Percentiles rank a stretch among this genome's conserved stretches.
These are phyloP conservation scores for Apteryx mantelli DNA, from an alignment of 2,113 vertebrate species.

Conservation along the genomic window DNA sequence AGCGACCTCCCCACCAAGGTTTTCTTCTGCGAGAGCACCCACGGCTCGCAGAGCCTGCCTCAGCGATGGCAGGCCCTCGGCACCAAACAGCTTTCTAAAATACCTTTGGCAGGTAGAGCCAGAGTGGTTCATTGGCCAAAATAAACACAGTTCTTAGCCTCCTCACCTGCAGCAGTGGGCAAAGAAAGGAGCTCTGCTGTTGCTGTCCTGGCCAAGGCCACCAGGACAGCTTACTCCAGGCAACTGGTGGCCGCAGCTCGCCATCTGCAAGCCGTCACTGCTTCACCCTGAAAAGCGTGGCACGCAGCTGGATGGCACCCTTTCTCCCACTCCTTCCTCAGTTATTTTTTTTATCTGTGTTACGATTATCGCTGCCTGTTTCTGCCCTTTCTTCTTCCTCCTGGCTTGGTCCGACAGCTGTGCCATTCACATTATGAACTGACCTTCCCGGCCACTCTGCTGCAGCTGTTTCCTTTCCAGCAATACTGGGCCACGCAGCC, in stretches of 20 bases:
- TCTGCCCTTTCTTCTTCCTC: fast-evolving
- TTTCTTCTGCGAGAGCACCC: background rate
- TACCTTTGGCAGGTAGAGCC: background rate
- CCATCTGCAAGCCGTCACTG: background rate
- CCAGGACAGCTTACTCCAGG: background rate
- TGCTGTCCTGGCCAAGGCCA: background rate
- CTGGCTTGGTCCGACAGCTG: background rate
- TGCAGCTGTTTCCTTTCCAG: background rate
- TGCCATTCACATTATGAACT: fast-evolving
- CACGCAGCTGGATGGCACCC: background rate
- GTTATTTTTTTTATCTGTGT: background rate
- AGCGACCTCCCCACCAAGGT: background rate
- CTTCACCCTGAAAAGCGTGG: fast-evolving
- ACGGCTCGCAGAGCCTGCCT: background rate
- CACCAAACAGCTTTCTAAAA: background rate
- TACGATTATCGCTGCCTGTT: background rate
- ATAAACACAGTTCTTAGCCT: background rate
- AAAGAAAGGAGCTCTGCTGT: background rate
- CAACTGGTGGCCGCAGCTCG: fast-evolving
- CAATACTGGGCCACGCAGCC: background rate
- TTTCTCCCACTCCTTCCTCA: background rate
- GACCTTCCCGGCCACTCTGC: background rate
- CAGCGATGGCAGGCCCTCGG: background rate
- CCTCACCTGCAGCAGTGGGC: background rate
- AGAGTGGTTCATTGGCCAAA: background rate